Conservation (phyloP, 2,888 invertebrate genomes). For the Lasioglossum calceatum region DNA sequence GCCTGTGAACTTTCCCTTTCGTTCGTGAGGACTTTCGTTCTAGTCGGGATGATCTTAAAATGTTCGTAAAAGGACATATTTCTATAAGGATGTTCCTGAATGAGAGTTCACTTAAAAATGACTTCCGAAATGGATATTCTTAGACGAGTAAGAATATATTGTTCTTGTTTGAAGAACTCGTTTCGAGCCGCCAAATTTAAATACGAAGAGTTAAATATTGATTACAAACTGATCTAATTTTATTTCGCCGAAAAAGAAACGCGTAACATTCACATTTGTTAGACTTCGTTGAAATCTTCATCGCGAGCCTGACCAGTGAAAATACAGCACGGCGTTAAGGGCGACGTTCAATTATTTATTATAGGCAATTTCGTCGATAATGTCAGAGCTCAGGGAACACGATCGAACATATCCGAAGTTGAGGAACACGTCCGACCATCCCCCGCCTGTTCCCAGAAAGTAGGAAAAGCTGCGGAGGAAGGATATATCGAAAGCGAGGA, state of each 20-base stretch:
- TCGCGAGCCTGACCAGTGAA: too few relatives aligned
- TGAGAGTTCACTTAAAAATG: not conserved
- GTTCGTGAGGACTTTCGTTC: not conserved
- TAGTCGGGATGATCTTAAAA: not conserved
- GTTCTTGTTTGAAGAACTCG: not conserved
- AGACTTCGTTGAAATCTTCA: too few relatives aligned
- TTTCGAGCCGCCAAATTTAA: too few relatives aligned
- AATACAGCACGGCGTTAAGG: too few relatives aligned
- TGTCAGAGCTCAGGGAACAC: not conserved
- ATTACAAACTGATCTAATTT: too few relatives aligned
- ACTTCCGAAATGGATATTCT: not conserved
- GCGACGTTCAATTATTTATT: not conserved
- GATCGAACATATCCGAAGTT: not conserved
- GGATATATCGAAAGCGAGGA: slow-evolving; percentile 45
- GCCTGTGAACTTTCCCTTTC: not conserved
- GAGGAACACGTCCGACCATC: not conserved
- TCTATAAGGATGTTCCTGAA: not conserved
- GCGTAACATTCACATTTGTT: too few relatives aligned
- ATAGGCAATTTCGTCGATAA: not conserved
- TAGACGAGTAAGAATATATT: not conserved
- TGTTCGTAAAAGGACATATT: not conserved
- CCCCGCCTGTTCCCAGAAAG: not conserved
- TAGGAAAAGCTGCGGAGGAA: slow-evolving; percentile 32
- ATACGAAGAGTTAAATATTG: too few relatives aligned
- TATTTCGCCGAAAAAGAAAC: too few relatives aligned